These are phyloP conservation scores for Seira musarum DNA, from an alignment of 2,888 invertebrate genomes.

Conservation along the genomic window DNA sequence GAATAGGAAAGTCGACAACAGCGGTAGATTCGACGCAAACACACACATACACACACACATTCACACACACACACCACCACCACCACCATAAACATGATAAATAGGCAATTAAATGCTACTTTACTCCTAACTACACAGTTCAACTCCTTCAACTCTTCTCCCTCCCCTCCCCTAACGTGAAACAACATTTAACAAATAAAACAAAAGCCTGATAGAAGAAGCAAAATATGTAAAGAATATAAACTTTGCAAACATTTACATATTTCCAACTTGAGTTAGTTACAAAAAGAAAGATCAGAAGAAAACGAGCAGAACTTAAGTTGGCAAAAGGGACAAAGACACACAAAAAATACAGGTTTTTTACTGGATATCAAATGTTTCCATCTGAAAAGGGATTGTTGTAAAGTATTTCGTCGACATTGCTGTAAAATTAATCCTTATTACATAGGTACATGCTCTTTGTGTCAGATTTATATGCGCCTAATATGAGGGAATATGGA, in stretches of 20 bases:
- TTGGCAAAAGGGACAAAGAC: neutral
- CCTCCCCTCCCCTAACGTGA: conserved; percentile 1
- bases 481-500: too few relatives aligned
- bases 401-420: neutral
- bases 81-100: conserved; percentile 62
- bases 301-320: neutral
- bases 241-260: neutral
- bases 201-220: neutral
- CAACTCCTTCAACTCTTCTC: conserved; percentile 48
- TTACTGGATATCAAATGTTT: neutral
- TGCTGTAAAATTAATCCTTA: too few relatives aligned
- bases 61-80: conserved; percentile 44
- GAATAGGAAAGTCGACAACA: neutral
- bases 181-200: conserved; percentile 13
- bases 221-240: neutral
- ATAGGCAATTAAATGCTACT: conserved; percentile 63
- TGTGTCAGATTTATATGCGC: too few relatives aligned
- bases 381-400: neutral
- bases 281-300: neutral
- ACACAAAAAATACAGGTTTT: neutral
- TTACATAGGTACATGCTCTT: too few relatives aligned
- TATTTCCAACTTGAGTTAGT: neutral
- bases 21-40: neutral
- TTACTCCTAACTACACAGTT: conserved; percentile 57
- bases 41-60: conserved; percentile 14